Evolutionary conservation across 2,888 invertebrate genomes (phyloP).

Genomic region (Selenia dentaria): DNA sequence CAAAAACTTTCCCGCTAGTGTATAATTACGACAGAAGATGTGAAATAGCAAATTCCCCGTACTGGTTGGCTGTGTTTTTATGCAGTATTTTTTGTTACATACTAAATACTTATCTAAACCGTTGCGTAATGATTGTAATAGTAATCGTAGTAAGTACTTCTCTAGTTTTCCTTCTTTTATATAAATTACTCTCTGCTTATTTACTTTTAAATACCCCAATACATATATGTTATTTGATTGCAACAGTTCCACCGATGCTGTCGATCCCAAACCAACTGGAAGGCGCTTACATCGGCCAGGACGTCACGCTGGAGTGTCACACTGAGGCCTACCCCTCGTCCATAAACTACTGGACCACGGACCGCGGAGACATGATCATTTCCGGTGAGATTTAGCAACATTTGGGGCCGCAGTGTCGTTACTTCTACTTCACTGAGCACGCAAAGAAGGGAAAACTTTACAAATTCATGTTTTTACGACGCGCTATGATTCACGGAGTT

Average conservation of each 20-base stretch:
- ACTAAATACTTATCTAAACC: too few relatives aligned
- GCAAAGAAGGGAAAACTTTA: constrained; percentile 40
- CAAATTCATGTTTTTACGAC: constrained; percentile 40
- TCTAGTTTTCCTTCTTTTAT: too few relatives aligned
- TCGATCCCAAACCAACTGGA: constrained; percentile 97
- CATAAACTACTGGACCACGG: constrained; percentile 97
- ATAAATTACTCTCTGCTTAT: too few relatives aligned
- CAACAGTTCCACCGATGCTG: constrained; percentile 95
- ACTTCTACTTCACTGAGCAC: constrained; percentile 36
- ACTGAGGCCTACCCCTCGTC: constrained; percentile 97
- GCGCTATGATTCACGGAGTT: constrained; percentile 40
- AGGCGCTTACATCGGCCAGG: constrained; percentile 95
- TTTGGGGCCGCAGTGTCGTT: constrained; percentile 36
- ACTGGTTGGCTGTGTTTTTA: too few relatives aligned
- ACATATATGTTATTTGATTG: too few relatives aligned
- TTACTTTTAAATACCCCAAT: too few relatives aligned
- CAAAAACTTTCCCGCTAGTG: too few relatives aligned
- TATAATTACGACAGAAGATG: too few relatives aligned
- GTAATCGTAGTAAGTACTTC: too few relatives aligned
- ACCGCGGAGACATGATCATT: constrained; percentile 96
- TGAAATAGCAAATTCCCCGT: too few relatives aligned
- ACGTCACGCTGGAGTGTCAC: constrained; percentile 94
- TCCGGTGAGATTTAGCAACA: constrained; percentile 87
- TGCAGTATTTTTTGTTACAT: too few relatives aligned
- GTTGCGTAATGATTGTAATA: too few relatives aligned